Percentiles rank a stretch among this genome's conserved stretches.
These are phyloP conservation scores for Aurelia sp. DNA, from an alignment of 30 jellyfish, hydroid and myxozoan species.

Conservation along the genomic window DNA sequence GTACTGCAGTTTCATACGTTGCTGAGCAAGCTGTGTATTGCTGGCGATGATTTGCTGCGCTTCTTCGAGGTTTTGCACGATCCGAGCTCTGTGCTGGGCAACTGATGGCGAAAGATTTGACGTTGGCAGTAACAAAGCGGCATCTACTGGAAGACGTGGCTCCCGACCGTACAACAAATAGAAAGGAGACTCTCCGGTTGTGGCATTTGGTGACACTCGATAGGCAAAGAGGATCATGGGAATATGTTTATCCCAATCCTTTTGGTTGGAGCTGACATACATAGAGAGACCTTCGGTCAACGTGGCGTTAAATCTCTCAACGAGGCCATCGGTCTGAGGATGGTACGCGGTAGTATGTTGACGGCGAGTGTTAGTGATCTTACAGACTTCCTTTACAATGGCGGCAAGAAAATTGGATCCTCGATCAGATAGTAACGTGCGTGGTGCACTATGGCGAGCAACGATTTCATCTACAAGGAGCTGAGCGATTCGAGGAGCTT, in stretches of 20 bases:
- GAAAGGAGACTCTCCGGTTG: slow-evolving; percentile 53
- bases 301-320: no score
- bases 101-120: slow-evolving; percentile 25
- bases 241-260: no score
- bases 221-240: no score
- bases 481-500: no score
- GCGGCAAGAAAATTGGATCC: no score
- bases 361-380: no score
- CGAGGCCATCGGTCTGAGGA: no score
- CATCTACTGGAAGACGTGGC: slow-evolving; percentile 38
- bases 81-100: slow-evolving; percentile 33
- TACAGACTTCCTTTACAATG: no score
- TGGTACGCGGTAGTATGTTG: no score
- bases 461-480: no score
- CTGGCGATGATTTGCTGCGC: background rate
- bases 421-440: no score
- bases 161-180: slow-evolving; percentile 39
- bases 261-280: slow-evolving; percentile 29
- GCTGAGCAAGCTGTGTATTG: slow-evolving; percentile 56
- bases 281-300: background rate
- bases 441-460: no score
- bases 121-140: slow-evolving; percentile 5
- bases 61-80: slow-evolving; percentile 15
- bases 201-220: slow-evolving; percentile 44
- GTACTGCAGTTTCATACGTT: slow-evolving; percentile 43